phyloP scores from a whole-genome alignment of 2,797 vertebrate genomes.

The Rhabdophis nuchalis region DNA sequence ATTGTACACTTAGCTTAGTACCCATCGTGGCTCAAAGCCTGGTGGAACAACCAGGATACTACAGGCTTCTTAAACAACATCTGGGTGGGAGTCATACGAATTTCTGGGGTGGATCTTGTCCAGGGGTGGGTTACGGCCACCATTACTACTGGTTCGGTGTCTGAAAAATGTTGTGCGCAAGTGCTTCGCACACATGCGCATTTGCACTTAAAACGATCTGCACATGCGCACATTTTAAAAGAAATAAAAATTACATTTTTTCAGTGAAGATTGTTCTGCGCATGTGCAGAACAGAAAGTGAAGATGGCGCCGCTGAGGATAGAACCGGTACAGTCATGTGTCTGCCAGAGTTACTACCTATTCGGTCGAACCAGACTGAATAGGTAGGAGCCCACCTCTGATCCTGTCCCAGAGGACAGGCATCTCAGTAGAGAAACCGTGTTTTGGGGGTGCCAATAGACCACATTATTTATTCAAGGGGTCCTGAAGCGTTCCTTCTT shows the following conservation, averaged over 20 bases:
- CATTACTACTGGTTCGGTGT: no score
- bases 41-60: neutral
- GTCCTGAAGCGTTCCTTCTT: neutral
- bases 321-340: no score
- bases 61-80: neutral
- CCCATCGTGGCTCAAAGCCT: neutral
- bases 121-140: neutral
- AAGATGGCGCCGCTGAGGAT: no score
- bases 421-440: neutral
- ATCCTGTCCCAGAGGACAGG: neutral
- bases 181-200: no score
- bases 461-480: neutral
- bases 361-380: no score
- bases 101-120: neutral
- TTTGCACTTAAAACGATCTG: no score
- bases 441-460: neutral
- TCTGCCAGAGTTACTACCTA: no score
- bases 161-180: no score
- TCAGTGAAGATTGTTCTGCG: no score
- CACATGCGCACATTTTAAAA: no score
- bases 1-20: neutral
- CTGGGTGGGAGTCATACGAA: neutral
- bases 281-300: no score
- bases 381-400: neutral
- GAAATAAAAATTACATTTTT: no score